Evolutionary conservation across 2,797 vertebrate genomes (phyloP).

Genomic region (Avahi laniger): DNA sequence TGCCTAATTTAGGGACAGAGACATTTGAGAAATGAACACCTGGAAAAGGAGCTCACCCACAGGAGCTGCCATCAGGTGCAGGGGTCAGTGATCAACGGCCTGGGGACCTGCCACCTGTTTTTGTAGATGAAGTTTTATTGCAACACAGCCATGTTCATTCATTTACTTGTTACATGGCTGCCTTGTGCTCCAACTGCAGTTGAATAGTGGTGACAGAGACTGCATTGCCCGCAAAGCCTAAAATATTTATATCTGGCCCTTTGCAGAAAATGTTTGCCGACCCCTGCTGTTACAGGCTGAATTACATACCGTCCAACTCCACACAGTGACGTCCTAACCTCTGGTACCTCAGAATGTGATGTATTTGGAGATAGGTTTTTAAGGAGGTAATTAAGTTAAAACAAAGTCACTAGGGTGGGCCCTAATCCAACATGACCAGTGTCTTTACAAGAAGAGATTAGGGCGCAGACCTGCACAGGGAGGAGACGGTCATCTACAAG

Average conservation of each 20-base stretch:
- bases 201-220: not conserved
- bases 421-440: not conserved
- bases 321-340: not conserved
- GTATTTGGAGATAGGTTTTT: not conserved
- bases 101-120: not conserved
- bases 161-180: not conserved
- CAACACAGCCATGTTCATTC: not conserved
- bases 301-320: not conserved
- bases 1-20: not conserved
- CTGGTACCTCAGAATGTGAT: not conserved
- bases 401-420: not conserved
- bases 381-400: not conserved
- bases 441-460: not conserved
- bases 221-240: not conserved
- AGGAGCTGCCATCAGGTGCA: not conserved
- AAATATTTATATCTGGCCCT: not conserved
- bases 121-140: slow-evolving; percentile 11
- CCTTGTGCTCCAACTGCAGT: not conserved
- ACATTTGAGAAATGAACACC: not conserved
- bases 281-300: not conserved
- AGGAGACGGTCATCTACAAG: not conserved
- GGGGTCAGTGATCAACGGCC: too few species aligned
- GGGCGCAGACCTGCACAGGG: not conserved
- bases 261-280: not conserved
- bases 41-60: not conserved